phyloP scores from a whole-genome alignment of 2,113 vertebrate genomes.

The Sebastes schlegelii region DNA sequence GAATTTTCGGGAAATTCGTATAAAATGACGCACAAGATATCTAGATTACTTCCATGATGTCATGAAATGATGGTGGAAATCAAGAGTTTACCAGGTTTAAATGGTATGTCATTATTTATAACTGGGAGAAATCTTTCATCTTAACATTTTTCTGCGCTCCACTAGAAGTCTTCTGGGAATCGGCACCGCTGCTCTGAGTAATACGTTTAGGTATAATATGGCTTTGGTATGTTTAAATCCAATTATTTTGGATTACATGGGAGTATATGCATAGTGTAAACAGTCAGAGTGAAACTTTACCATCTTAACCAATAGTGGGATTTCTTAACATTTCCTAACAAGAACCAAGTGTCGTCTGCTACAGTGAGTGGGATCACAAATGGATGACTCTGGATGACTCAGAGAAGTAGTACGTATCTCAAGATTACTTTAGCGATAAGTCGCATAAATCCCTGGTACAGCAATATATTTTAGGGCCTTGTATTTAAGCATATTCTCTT shows the following conservation, averaged over 20 bases:
- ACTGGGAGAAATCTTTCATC: background rate
- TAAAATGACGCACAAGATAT: background rate
- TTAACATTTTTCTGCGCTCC: background rate
- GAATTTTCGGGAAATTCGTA: background rate
- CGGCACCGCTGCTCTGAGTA: conserved; percentile 3
- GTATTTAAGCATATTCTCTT: background rate
- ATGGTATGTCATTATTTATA: background rate
- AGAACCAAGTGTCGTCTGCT: conserved; percentile 3
- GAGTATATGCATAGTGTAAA: conserved; percentile 5
- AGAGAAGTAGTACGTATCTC: background rate
- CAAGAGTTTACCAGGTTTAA: background rate
- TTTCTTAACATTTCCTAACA: conserved; percentile 50
- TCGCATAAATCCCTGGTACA: background rate
- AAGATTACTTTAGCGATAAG: background rate
- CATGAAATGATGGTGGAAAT: background rate
- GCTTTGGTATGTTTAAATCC: background rate
- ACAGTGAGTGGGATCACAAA: conserved; percentile 27
- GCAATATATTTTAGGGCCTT: background rate
- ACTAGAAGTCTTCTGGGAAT: conserved; percentile 5
- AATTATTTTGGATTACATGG: conserved; percentile 19
- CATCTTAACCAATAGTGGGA: conserved; percentile 50
- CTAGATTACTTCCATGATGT: background rate
- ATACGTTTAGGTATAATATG: conserved; percentile 4
- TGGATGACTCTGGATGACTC: conserved; percentile 47
- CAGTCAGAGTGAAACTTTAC: conserved; percentile 39